Conservation (phyloP, 1,140 invertebrate genomes). For the Brachionus manjavacas region DNA sequence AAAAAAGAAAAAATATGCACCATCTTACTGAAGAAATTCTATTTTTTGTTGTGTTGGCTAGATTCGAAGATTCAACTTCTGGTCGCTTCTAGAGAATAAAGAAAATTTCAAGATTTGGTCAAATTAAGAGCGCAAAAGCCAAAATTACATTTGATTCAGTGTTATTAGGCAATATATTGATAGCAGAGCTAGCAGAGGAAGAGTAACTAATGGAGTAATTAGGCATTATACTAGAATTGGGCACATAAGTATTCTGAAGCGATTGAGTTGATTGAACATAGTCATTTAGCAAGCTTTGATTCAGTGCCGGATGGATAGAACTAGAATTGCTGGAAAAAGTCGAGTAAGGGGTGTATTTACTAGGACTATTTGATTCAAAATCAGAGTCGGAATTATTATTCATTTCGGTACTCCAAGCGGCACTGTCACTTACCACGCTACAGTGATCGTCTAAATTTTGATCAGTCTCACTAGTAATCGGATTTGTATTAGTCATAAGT, state of each 20-base stretch:
- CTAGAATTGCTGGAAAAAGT: conserved; percentile 36
- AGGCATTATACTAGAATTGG: not conserved
- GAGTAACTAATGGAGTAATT: conserved; percentile 9
- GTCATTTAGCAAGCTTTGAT: conserved; percentile 30
- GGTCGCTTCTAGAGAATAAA: not conserved
- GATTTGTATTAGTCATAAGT: not conserved
- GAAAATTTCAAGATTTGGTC: not conserved
- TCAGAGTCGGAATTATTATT: conserved; percentile 31
- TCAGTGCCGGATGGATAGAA: not conserved
- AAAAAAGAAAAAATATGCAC: not conserved
- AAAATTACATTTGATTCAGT: conserved; percentile 23
- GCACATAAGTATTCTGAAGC: not conserved
- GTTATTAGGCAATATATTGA: not conserved
- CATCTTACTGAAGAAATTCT: conserved; percentile 6
- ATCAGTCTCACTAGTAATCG: not conserved
- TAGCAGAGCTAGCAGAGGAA: conserved; percentile 30
- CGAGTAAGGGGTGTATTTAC: conserved; percentile 38
- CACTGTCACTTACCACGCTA: conserved; percentile 38
- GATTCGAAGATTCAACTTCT: not conserved
- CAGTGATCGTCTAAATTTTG: conserved; percentile 24
- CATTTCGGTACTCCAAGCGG: conserved; percentile 39
- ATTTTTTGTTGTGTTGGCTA: not conserved
- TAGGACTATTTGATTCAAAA: conserved; percentile 41
- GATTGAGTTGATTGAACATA: conserved; percentile 1
- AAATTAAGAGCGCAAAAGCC: not conserved